Evolutionary conservation across 2,888 invertebrate species (phyloP).

Genomic region (Volucella bombylans): DNA sequence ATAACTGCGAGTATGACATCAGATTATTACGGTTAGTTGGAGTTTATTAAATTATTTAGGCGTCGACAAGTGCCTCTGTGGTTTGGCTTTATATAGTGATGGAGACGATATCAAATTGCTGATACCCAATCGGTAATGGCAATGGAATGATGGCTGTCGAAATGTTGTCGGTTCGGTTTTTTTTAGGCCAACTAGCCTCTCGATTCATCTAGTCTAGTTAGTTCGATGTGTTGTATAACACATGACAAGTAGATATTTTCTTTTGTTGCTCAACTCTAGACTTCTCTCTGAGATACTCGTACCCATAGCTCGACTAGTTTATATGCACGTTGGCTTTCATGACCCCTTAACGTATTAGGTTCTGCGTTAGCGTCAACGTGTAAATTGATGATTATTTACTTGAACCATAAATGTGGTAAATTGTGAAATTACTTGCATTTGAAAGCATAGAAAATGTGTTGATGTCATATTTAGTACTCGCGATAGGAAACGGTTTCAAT

Average conservation of each 20-base stretch:
- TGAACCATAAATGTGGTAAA: slow-evolving; percentile 19
- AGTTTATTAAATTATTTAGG: slow-evolving; percentile 28
- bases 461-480: background rate
- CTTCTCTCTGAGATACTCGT: background rate
- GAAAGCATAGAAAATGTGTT: background rate
- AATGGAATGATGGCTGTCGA: slow-evolving; percentile 28
- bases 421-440: slow-evolving; percentile 24
- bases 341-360: slow-evolving; percentile 3
- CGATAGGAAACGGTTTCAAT: background rate
- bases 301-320: slow-evolving; percentile 7
- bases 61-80: slow-evolving; percentile 31
- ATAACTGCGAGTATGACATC: slow-evolving; percentile 57
- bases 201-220: background rate
- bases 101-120: slow-evolving; percentile 46
- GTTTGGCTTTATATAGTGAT: slow-evolving; percentile 19
- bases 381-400: slow-evolving; percentile 40
- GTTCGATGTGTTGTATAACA: background rate
- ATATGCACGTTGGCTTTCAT: slow-evolving; percentile 1
- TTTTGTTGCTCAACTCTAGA: background rate
- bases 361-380: slow-evolving; percentile 24
- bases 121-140: slow-evolving; percentile 38
- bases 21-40: slow-evolving; percentile 13
- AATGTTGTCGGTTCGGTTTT: slow-evolving; percentile 43
- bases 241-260: background rate
- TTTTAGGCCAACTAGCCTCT: slow-evolving; percentile 13